Conservation (phyloP, 1,140 invertebrate genomes). For the Neodiprion lecontei region DNA sequence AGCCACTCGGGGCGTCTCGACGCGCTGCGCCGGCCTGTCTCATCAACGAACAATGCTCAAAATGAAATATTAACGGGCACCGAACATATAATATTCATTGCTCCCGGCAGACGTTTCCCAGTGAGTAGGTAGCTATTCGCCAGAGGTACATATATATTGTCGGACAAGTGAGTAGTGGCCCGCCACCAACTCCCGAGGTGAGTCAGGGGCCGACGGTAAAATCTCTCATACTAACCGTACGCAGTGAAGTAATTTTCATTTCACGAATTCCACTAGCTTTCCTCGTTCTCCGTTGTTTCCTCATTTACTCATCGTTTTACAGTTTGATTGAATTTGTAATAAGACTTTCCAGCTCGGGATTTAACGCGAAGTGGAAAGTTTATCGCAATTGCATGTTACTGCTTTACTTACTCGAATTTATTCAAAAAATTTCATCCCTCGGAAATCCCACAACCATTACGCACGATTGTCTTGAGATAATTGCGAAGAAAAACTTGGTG, state of each 20-base stretch:
- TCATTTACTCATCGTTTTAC: no score
- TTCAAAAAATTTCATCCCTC: no score
- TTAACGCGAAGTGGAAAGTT: no score
- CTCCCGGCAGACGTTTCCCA: slow-evolving; percentile 12
- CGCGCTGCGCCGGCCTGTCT: slow-evolving; percentile 19
- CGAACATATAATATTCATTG: slow-evolving; percentile 43
- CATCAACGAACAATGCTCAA: slow-evolving; percentile 42
- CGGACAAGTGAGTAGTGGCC: background rate
- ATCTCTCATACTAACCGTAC: background rate
- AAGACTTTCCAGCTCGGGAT: no score
- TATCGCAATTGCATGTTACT: no score
- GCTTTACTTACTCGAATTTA: no score
- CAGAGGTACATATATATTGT: slow-evolving; percentile 6
- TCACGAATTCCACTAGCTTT: background rate
- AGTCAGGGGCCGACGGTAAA: background rate
- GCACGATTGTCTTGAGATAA: no score
- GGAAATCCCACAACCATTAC: no score
- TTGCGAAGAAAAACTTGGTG: background rate
- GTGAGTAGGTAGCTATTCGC: slow-evolving; percentile 1
- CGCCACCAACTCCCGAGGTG: background rate
- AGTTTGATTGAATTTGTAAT: no score
- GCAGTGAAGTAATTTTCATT: background rate
- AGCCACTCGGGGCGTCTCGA: background rate
- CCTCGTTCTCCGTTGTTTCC: no score
- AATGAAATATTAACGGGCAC: slow-evolving; percentile 41